Conservation (phyloP, 2,888 invertebrate species). For the Congeria kusceri region DNA sequence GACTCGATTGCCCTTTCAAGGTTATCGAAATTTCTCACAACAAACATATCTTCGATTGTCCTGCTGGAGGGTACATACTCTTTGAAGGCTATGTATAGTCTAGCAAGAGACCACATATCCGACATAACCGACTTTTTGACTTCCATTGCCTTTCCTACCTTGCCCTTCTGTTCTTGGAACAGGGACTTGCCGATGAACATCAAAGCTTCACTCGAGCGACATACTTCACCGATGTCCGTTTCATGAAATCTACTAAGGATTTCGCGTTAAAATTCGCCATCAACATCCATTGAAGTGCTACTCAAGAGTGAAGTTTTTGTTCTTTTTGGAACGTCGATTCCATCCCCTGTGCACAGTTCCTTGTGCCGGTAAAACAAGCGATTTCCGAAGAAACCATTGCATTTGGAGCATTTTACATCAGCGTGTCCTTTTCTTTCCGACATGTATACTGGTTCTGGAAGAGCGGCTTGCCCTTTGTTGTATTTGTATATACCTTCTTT, state of each 20-base stretch:
- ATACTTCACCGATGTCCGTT: constrained; percentile 11
- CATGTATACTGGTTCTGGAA: constrained; percentile 7
- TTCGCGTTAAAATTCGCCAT: constrained; percentile 7
- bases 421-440: constrained; percentile 4
- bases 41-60: constrained; percentile 16
- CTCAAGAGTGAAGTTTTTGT: neutral
- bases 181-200: constrained; percentile 1
- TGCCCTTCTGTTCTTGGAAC: constrained; percentile 9
- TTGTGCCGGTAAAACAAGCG: constrained; percentile 24
- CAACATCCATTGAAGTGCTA: neutral
- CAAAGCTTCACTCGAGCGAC: constrained; percentile 3
- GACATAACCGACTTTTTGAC: constrained; percentile 20
- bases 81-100: constrained; percentile 2
- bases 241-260: constrained; percentile 11
- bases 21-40: neutral
- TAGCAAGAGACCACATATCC: constrained; percentile 9
- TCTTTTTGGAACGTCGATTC: neutral
- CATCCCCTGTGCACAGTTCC: constrained; percentile 18
- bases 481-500: constrained; percentile 13
- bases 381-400: constrained; percentile 21
- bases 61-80: neutral
- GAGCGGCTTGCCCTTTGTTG: constrained; percentile 9
- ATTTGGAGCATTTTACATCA: constrained; percentile 21
- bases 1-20: constrained; percentile 22
- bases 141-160: constrained; percentile 12